Conservation (phyloP, 2,797 vertebrate species). For the Nannoperca australis region DNA sequence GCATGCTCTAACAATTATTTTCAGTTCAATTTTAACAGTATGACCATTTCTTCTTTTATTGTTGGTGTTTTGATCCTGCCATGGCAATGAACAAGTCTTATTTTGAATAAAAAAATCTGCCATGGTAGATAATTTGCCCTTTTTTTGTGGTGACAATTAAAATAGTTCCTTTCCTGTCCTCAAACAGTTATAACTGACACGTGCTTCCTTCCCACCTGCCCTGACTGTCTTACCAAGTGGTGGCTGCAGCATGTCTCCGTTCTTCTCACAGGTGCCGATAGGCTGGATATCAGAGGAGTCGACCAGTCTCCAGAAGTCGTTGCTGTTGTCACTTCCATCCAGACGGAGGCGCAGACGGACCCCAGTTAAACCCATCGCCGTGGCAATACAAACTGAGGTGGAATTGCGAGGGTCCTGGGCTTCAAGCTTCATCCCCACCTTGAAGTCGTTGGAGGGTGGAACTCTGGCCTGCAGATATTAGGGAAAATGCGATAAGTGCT, state of each 20-base stretch:
- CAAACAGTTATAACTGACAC: not conserved
- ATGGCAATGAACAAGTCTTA: not conserved
- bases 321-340: slow-evolving; percentile 96
- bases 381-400: slow-evolving; percentile 95
- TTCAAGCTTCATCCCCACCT: slow-evolving; percentile 97
- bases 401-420: slow-evolving; percentile 93
- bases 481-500: not conserved
- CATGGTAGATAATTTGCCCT: not conserved
- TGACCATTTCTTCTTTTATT: not conserved
- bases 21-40: not conserved
- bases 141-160: not conserved
- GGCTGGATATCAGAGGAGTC: slow-evolving; percentile 97
- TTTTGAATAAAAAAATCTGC: not conserved
- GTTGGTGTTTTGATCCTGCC: not conserved
- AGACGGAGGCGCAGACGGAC: slow-evolving; percentile 92
- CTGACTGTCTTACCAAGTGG: slow-evolving; percentile 88
- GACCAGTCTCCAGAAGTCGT: slow-evolving; percentile 97
- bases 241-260: slow-evolving; percentile 97
- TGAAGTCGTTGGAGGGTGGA: slow-evolving; percentile 95
- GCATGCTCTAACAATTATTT: not conserved
- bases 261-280: slow-evolving; percentile 95
- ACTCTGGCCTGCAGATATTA: slow-evolving; percentile 86
- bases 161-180: not conserved
- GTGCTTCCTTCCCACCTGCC: not conserved
- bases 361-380: slow-evolving; percentile 92